A percentile compares a stretch with the other conserved stretches of the same genome.
Evolutionary conservation across 2,888 invertebrate species (phyloP).

Genomic region (Cheilosia variabilis): DNA sequence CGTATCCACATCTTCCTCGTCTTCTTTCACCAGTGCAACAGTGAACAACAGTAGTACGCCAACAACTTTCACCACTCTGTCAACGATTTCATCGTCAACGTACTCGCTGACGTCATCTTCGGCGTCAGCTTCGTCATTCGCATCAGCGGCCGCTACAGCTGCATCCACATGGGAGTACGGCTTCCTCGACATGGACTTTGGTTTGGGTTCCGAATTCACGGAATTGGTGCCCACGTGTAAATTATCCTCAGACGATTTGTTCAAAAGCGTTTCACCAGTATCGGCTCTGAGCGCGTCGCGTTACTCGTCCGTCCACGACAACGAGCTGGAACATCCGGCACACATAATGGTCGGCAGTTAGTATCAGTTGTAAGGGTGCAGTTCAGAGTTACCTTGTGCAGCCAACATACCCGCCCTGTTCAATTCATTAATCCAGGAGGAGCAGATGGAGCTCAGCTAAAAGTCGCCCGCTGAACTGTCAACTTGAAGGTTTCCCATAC

Average conservation of each 20-base stretch:
- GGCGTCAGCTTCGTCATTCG: constrained; percentile 76
- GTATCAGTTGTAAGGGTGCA: constrained; percentile 82
- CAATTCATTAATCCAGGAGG: constrained; percentile 33
- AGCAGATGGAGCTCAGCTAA: constrained; percentile 19
- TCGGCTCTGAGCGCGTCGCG: constrained; percentile 80
- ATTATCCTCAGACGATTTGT: constrained; percentile 85
- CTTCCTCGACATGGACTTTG: constrained; percentile 84
- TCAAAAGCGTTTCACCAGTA: constrained; percentile 83
- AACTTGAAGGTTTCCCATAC: constrained; percentile 48
- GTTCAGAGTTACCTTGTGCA: constrained; percentile 61
- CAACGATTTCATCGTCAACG: constrained; percentile 81
- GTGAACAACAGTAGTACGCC: constrained; percentile 76
- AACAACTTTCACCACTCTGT: constrained; percentile 81
- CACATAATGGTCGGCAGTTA: constrained; percentile 85
- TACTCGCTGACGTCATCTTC: constrained; percentile 82
- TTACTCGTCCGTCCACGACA: constrained; percentile 81
- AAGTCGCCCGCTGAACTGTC: constrained; percentile 32
- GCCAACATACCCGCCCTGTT: constrained; percentile 67
- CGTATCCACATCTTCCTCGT: constrained; percentile 64
- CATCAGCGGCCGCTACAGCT: constrained; percentile 77
- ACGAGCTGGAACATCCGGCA: constrained; percentile 85
- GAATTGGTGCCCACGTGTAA: constrained; percentile 85
- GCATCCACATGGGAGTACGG: constrained; percentile 83
- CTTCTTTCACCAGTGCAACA: constrained; percentile 53
- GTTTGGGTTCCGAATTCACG: constrained; percentile 84